Evolutionary conservation across 2,888 invertebrate genomes (phyloP), one percentile per base, ranked within the genome.

Genomic region (Dione vanillae): DNA sequence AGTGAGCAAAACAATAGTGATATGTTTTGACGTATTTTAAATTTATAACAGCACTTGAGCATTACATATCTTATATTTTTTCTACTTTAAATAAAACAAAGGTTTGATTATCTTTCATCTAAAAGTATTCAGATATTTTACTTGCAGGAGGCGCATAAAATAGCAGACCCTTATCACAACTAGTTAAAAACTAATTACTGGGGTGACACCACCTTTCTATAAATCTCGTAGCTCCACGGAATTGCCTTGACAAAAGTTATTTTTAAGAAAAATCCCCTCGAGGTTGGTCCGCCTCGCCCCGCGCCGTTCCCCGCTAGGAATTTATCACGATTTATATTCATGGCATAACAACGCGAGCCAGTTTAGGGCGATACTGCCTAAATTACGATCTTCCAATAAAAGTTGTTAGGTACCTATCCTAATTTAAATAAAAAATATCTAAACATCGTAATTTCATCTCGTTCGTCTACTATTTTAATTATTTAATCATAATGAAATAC

Each of bases 311-410:
- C 75, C 79, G 84, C 84, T 86, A 88, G 91, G 93, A 94, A 94
- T 94, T 94, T 94, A 94, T 94, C 94, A 94, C 94, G 93, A 94
- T 94, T 94, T 94, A 94, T 93, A 93, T 93, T 93, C 93, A 93
- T 93, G 89, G 91, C 88, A 91, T 92, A 92, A 90, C 91, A 92
- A 91, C 92, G 92, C 89, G 88, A 90, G 86, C 86, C 85, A 86
- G 87, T 91, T 91, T 88, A 87, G 90, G 90, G 87, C 84, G 89
- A 89, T 88, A 86, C 87, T 84, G 86, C 87, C 88, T 85, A 87
- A 89, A 90, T 87, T 87, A 85, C 85, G 84, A 83, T 82, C 84
- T 85, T 84, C 82, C 85, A 85, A 87, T 86, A 86, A 86, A 85
- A 89, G 82, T 83, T 76, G 49, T 62, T 66, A 54, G 51, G 61